Evolutionary conservation across 2,113 vertebrate genomes (phyloP), one percentile per base, ranked within the genome.

Genomic region (Platanista minor): DNA sequence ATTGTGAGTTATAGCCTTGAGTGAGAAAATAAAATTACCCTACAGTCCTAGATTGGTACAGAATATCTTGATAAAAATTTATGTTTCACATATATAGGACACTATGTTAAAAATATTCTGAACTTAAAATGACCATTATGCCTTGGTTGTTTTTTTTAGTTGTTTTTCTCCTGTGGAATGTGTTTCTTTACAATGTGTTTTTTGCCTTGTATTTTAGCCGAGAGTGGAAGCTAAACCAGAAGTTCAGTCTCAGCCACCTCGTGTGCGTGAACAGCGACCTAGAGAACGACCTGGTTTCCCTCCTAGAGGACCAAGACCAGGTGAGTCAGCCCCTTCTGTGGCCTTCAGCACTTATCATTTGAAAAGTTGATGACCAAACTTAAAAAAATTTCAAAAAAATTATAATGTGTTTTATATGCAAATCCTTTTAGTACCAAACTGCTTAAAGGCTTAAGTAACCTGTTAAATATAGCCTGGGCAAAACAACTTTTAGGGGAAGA

Each of bases 181-280:
- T 94, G 8, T 75, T 96, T 96, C 87, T 94, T 91, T 97, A 97
- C 82, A 94, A 64, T 13, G 9, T 41, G 1, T 17, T 1, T 96
- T 97, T 94, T 39, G 43, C 93, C 74, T 98, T 93, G 43, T 97
- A 85, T 98, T 98, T 57, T 98, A 99, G 99, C 98, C 99, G 90
- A 99, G 99, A 98, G 98, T 98, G 91, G 99, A 99, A 98, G 95
- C 98, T 95, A 99, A 99, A 97, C 99, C 98, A 4, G 99, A 99
- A 98, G 98, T 98, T 77, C 99, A 99, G 77, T 98, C 99, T 14
- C 98, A 99, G 2, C 98, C 99, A 89, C 98, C 99, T 71, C 99
- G 99, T 18, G 98, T 99, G 31, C 99, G 99, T 98, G 99, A 99
- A 91, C 99, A 99, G 49, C 99, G 99, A 71, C 99, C 99, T 43